Base-by-base conservation (phyloP, 2,797 vertebrate species). In the Cirrhinus mrigala region DNA sequence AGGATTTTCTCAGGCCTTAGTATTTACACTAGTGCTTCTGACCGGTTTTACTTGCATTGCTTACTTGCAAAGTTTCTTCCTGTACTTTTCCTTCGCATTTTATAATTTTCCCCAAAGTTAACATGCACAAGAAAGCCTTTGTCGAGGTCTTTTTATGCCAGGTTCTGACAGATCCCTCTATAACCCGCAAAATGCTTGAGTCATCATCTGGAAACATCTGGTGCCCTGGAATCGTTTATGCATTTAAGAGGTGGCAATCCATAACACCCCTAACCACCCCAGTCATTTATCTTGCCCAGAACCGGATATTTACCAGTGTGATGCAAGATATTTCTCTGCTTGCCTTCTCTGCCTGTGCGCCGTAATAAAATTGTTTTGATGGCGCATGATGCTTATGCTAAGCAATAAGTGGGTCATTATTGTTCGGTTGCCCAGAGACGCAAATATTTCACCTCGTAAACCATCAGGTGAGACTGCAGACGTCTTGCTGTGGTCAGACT, bases 331-430 rank as follows among this genome's bases (percentile, higher is more conserved):
- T 78, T 58, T 70, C 50, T 69, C 24, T 84, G 33, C 62, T 33
- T 33, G 33, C 33, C 33, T 70, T 7, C 2, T 1, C 14, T 1
- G 6, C 50, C 22, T n/a, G 33, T 6, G 22, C 15, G 15, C 64
- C 18, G 27, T 70, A 60, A 84, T 76, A 16, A 77, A 64, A 84
- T 77, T 48, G 37, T 78, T 77, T 84, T n/a, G 37, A 58, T 70
- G 14, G 16, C 16, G 20, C 52, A 37, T 60, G 24, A 79, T 24
- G 20, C 40, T 46, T 64, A 15, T 52, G 37, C 74, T 16, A 69
- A 78, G 50, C 48, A 56, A 78, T 78, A 84, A 84, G 50, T 70
- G 64, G 24, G 37, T 46, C 64, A 68, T 84, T 78, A 84, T 70
- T 77, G 50, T 60, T 78, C 79, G 37, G 83, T 60, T 78, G 75